Evolutionary conservation across 1,140 invertebrate species (phyloP), one percentile per base, ranked within the genome.

Genomic region (Venustaconcha ellipsiformis): DNA sequence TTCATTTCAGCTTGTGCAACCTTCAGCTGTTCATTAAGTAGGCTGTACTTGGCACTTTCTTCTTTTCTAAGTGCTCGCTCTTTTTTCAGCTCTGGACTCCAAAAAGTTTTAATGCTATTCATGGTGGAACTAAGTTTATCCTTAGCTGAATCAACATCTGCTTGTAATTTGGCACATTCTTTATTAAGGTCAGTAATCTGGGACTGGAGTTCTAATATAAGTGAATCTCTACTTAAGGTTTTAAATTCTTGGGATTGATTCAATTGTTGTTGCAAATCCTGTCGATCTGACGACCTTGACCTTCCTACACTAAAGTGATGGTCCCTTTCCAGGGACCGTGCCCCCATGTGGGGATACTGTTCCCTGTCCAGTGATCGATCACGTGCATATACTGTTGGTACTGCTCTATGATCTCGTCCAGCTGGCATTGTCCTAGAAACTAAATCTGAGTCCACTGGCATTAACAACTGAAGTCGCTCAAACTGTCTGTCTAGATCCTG

Each of bases 61-160:
- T 99, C 98, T 90, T 99, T 99, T 70, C 98, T 92, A 66, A 99
- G 88, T 17, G 97, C 96, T 74, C 98, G 91, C 91, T 99, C 98
- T 91, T 99, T 99, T 91, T 99, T 99, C 84, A 99, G 92, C 90
- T 99, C 98, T 0, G 98, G 98, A 89, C 96, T 98, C 98, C 98
- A 99, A 91, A 99, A 99, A 15, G 97, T 99, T 91, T 99, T 99
- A 88, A 99, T 99, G 90, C 96, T 97, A 91, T 99, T 97, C 97
- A 99, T 99, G 84, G 95, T 97, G 86, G 97, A 99, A 86, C 96
- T 97, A 78, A 99, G 92, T 90, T 99, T 99, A 91, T 99, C 97
- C 91, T 99, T 99, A 74, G 97, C 98, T 79, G 97, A 92, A 91
- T 99, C 97, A 81, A 99, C 92, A 87, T 99, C 98, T 87, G 97